These are phyloP conservation scores for Chymomyza procnemis DNA, from an alignment of 2,888 invertebrate species.

Conservation along the genomic window DNA sequence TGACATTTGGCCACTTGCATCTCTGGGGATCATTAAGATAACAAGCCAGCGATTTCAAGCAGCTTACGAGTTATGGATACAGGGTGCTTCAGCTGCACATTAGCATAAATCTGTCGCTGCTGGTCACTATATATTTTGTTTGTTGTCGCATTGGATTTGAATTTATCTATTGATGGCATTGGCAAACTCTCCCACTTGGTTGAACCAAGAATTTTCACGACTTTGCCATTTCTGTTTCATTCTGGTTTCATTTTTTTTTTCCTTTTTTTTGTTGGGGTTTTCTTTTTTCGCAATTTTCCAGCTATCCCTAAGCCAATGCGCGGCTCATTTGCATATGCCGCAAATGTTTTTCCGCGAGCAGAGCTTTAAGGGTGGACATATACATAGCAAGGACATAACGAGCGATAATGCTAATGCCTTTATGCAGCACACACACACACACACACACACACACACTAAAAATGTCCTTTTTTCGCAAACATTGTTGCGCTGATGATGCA, in stretches of 20 bases:
- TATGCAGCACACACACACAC: constrained; percentile 55
- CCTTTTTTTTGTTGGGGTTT: constrained; percentile 19
- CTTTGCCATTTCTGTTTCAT: too few species aligned
- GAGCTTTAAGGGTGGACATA: constrained; percentile 44
- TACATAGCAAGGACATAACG: constrained; percentile 61
- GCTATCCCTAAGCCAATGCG: constrained; percentile 12
- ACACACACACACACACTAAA: constrained; percentile 30
- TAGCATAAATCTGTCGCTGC: constrained; percentile 21
- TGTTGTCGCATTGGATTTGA: constrained; percentile 66
- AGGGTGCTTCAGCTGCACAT: constrained; percentile 29
- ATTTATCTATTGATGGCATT: constrained; percentile 60
- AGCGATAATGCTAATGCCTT: constrained; percentile 75
- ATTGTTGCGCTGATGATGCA: constrained; percentile 59
- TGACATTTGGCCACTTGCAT: too few species aligned
- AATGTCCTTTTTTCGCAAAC: constrained; percentile 72
- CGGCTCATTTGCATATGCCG: constrained; percentile 64
- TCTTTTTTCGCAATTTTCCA: constrained; percentile 24
- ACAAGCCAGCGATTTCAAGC: background rate
- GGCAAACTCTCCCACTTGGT: background rate
- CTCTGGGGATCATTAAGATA: background rate
- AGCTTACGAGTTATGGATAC: background rate
- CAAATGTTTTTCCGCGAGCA: background rate
- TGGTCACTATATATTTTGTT: constrained; percentile 3
- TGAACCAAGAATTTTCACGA: too few species aligned
- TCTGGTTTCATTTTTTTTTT: too few species aligned